Conservation (phyloP, 1,140 invertebrate genomes). For the Bombus polaris region DNA sequence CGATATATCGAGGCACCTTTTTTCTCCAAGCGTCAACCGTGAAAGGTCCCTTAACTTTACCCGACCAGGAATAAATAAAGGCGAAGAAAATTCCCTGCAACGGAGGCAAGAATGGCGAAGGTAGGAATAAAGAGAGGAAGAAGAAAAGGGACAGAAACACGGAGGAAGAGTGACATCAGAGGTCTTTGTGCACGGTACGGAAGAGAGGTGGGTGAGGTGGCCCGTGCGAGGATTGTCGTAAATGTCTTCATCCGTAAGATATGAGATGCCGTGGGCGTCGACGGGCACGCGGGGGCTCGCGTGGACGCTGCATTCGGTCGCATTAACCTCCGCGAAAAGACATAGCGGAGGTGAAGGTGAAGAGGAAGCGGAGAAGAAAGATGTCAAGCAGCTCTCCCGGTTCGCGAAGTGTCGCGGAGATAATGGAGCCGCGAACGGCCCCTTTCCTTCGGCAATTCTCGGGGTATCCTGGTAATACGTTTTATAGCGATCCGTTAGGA, state of each 20-base stretch:
- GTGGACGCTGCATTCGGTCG: slow-evolving; percentile 71
- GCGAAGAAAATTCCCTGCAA: too few species aligned
- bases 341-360: slow-evolving; percentile 29
- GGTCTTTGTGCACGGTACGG: slow-evolving; percentile 30
- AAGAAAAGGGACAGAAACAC: not conserved
- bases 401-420: slow-evolving; percentile 14
- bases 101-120: not conserved
- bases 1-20: too few species aligned
- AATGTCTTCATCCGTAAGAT: slow-evolving; percentile 82
- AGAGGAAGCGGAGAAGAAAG: slow-evolving; percentile 30
- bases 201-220: slow-evolving; percentile 68
- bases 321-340: slow-evolving; percentile 70
- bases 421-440: slow-evolving; percentile 9
- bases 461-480: not conserved
- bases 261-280: slow-evolving; percentile 78
- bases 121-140: not conserved
- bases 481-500: slow-evolving; percentile 20
- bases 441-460: not conserved
- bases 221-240: slow-evolving; percentile 79
- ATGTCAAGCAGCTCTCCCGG: slow-evolving; percentile 13
- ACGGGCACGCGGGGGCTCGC: slow-evolving; percentile 59
- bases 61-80: too few species aligned
- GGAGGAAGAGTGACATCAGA: slow-evolving; percentile 52
- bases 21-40: too few species aligned
- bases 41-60: too few species aligned